Evolutionary conservation across 2,888 invertebrate species (phyloP).

Genomic region (Eristalis arbustorum): DNA sequence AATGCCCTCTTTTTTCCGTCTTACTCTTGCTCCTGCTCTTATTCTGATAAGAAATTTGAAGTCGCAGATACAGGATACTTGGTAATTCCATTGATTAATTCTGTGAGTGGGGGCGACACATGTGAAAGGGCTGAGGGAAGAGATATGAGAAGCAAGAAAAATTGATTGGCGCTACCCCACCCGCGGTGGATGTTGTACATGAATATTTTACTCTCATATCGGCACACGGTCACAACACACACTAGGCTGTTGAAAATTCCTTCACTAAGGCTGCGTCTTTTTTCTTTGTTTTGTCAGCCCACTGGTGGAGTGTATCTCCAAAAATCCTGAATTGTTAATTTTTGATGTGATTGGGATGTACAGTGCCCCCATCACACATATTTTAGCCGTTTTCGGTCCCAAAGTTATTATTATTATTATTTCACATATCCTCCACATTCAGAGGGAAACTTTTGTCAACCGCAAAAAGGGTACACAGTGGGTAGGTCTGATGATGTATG

Average conservation of each 20-base stretch:
- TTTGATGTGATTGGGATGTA: conserved; percentile 66
- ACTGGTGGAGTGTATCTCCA: not conserved
- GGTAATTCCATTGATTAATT: conserved; percentile 53
- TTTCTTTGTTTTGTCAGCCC: not conserved
- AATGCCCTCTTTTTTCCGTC: not conserved
- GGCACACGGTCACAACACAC: not conserved
- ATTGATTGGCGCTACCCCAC: conserved; percentile 11
- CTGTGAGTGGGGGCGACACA: conserved; percentile 1
- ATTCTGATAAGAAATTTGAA: conserved; percentile 40
- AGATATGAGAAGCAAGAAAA: not conserved
- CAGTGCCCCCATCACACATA: conserved; percentile 48
- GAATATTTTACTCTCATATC: not conserved
- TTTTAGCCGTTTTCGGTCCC: conserved; percentile 53
- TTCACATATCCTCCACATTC: conserved; percentile 46
- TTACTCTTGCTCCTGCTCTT: not conserved
- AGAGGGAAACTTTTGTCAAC: conserved; percentile 66
- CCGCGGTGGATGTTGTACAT: not conserved
- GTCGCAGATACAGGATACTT: conserved; percentile 28
- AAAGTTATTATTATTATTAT: conserved; percentile 64
- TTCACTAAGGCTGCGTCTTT: conserved; percentile 9
- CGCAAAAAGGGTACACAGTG: conserved; percentile 58
- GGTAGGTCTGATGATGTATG: conserved; percentile 11
- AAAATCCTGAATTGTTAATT: conserved; percentile 66
- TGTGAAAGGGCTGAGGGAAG: not conserved
- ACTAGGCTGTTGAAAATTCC: not conserved